Evolutionary conservation across 2,797 vertebrate species (phyloP).

Genomic region (Steatocranus sp.): DNA sequence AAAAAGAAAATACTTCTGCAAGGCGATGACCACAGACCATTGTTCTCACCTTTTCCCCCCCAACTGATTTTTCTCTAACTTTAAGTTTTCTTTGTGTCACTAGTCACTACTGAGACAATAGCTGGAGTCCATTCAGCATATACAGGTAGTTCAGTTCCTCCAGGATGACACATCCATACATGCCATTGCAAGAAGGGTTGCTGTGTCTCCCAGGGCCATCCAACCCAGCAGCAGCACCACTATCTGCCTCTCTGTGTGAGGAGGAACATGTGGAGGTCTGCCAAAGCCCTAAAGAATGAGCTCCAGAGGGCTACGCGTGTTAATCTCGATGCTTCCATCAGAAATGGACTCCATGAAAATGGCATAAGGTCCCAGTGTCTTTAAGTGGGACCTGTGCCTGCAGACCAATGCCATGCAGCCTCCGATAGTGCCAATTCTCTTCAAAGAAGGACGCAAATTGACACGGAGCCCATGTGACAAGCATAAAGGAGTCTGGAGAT

Average conservation of each 20-base stretch:
- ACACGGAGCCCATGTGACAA: not conserved
- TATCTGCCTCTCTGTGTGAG: not conserved
- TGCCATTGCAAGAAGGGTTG: not conserved
- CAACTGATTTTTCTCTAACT: not conserved
- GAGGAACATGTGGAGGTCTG: not conserved
- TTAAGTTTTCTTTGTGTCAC: not conserved
- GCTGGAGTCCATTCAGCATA: not conserved
- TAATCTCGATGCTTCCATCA: not conserved
- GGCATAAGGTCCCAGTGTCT: not conserved
- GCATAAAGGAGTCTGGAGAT: not conserved
- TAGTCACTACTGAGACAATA: not conserved
- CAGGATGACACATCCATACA: not conserved
- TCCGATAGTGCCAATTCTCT: fast-evolving
- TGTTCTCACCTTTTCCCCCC: not conserved
- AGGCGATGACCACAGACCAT: not conserved
- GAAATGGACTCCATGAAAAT: not conserved
- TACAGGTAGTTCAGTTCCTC: not conserved
- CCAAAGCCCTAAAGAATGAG: not conserved
- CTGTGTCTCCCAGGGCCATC: not conserved
- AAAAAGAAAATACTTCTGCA: not conserved
- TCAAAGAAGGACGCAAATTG: not conserved
- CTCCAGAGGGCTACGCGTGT: not conserved
- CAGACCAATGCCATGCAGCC: not conserved
- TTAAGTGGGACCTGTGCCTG: not conserved
- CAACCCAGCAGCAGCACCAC: not conserved